phyloP scores from a whole-genome alignment of 2,797 vertebrate species.

The Pogonophryne albipinna region DNA sequence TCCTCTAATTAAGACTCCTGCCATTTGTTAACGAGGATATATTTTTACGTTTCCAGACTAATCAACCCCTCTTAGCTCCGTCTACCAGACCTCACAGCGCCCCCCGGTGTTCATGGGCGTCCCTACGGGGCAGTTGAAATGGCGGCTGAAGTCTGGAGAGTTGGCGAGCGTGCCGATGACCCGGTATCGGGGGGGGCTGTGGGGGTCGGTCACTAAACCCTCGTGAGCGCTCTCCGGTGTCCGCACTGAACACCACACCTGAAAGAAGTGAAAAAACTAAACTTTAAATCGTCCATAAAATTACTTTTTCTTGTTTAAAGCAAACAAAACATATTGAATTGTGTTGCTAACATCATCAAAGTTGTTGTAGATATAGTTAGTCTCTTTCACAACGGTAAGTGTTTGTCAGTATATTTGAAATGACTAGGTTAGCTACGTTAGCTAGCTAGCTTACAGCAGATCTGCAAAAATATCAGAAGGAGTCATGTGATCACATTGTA shows the following conservation, averaged over 20 bases:
- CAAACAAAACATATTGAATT: too few relatives aligned
- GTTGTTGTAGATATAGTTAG: too few relatives aligned
- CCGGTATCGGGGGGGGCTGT: constrained; percentile 94
- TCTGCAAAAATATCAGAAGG: too few relatives aligned
- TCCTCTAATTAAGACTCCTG: constrained; percentile 46
- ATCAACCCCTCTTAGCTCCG: neutral
- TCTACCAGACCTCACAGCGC: constrained; percentile 97
- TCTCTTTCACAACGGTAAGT: too few relatives aligned
- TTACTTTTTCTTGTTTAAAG: too few relatives aligned
- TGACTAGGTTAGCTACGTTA: too few relatives aligned
- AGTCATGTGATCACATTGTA: too few relatives aligned
- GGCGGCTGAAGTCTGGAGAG: constrained; percentile 93
- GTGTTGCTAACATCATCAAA: too few relatives aligned
- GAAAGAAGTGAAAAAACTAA: neutral
- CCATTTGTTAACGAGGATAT: neutral
- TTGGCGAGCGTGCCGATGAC: constrained; percentile 97
- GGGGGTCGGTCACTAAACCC: constrained; percentile 95
- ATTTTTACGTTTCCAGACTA: constrained; percentile 3
- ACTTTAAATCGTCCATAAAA: too few relatives aligned
- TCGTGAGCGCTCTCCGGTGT: constrained; percentile 97
- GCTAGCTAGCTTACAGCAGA: too few relatives aligned
- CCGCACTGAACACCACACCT: constrained; percentile 98
- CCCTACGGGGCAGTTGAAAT: constrained; percentile 91
- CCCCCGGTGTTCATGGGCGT: constrained; percentile 94
- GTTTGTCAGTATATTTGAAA: too few relatives aligned